phyloP scores from a whole-genome alignment of 1,140 invertebrate genomes.

The Apis mellifera region Amel_HAv3.1 CM009943.2:4169001-4169500 shows the following conservation, averaged over 20 bases:
- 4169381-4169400: conserved; percentile 76
- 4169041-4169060: no score
- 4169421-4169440: conserved; percentile 34
- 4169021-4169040: no score
- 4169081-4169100: no score
- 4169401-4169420: conserved; percentile 56
- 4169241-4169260: conserved; percentile 33
- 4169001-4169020: no score
- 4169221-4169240: conserved; percentile 34
- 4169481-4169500: background rate
- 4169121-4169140: no score
- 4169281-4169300: conserved; percentile 80
- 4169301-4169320: conserved; percentile 82
- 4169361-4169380: conserved; percentile 77
- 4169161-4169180: background rate
- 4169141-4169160: background rate
- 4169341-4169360: conserved; percentile 66
- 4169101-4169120: no score
- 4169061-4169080: no score
- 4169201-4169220: conserved; percentile 52
- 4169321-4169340: conserved; percentile 70
- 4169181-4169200: conserved; percentile 1
- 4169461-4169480: conserved; percentile 12
- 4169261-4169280: conserved; percentile 54
- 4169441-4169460: conserved; percentile 28